phyloP scores from a whole-genome alignment of 2,888 invertebrate species.

The Polylopha cassiicola region DNA sequence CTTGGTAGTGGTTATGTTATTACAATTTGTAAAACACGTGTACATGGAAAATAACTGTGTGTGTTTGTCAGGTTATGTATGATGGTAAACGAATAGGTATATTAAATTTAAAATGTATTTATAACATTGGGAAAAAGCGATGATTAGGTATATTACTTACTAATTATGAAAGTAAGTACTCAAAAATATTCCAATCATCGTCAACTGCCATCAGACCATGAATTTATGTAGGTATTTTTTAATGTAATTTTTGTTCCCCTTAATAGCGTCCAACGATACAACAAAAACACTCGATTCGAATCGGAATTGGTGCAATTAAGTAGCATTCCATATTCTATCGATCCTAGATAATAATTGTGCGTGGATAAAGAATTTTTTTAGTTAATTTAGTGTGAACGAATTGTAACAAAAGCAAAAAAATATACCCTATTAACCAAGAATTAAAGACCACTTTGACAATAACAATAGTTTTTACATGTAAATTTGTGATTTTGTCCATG shows the following conservation, averaged over 20 bases:
- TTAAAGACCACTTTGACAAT: constrained; percentile 3
- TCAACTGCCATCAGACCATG: too few species aligned
- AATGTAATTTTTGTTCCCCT: too few species aligned
- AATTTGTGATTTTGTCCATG: constrained; percentile 3
- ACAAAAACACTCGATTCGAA: constrained; percentile 37
- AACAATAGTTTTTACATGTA: not conserved
- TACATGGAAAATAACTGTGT: constrained; percentile 18
- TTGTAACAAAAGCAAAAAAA: not conserved
- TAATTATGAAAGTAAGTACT: too few species aligned
- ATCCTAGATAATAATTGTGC: constrained; percentile 43
- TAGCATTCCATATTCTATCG: constrained; percentile 43
- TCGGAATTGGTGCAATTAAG: constrained; percentile 52
- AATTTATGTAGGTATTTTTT: too few species aligned
- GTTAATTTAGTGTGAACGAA: constrained; percentile 19
- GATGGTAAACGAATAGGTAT: too few species aligned
- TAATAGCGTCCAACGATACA: constrained; percentile 28
- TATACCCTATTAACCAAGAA: not conserved
- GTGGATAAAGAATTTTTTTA: constrained; percentile 48
- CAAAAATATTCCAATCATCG: too few species aligned
- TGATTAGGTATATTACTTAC: too few species aligned
- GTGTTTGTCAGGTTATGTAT: constrained; percentile 10
- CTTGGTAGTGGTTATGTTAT: constrained; percentile 14
- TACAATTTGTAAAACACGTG: constrained; percentile 19
- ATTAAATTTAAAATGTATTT: too few species aligned
- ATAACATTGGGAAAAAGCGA: too few species aligned